phyloP scores from a whole-genome alignment of 2,888 invertebrate genomes.

The Prosopocoilus inquinatus region DNA sequence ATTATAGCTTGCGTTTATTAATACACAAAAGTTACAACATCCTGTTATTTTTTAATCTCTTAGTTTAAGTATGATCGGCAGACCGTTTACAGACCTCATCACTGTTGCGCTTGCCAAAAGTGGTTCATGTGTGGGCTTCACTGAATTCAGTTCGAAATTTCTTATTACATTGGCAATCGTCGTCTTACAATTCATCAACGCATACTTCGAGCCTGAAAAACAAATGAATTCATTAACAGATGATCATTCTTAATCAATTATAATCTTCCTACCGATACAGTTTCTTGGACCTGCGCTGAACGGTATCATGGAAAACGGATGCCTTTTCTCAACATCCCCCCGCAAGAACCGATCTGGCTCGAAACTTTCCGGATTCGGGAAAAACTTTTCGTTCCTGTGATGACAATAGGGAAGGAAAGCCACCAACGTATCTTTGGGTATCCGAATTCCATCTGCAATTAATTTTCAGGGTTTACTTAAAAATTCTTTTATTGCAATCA shows the following conservation, averaged over 20 bases:
- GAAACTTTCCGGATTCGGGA: conserved; percentile 18
- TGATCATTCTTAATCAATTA: neutral
- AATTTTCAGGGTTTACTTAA: neutral
- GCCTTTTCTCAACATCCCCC: conserved; percentile 10
- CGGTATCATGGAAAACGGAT: conserved; percentile 18
- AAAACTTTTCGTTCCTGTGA: conserved; percentile 14
- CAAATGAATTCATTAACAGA: neutral
- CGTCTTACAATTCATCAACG: conserved; percentile 24
- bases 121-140: conserved; percentile 24
- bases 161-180: conserved; percentile 25
- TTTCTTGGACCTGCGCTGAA: conserved; percentile 21
- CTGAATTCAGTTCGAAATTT: conserved; percentile 26
- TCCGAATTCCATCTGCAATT: conserved; percentile 17
- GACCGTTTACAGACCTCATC: conserved; percentile 26
- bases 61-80: conserved; percentile 21
- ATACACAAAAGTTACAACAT: too few relatives aligned
- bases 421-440: conserved; percentile 16
- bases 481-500: neutral
- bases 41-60: neutral
- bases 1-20: too few relatives aligned
- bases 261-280: conserved; percentile 14
- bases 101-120: conserved; percentile 24
- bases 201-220: conserved; percentile 26
- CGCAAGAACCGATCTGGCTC: conserved; percentile 20
- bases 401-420: conserved; percentile 16